Conservation (phyloP, 2,113 vertebrate species). For the Peucedramus taeniatus region DNA sequence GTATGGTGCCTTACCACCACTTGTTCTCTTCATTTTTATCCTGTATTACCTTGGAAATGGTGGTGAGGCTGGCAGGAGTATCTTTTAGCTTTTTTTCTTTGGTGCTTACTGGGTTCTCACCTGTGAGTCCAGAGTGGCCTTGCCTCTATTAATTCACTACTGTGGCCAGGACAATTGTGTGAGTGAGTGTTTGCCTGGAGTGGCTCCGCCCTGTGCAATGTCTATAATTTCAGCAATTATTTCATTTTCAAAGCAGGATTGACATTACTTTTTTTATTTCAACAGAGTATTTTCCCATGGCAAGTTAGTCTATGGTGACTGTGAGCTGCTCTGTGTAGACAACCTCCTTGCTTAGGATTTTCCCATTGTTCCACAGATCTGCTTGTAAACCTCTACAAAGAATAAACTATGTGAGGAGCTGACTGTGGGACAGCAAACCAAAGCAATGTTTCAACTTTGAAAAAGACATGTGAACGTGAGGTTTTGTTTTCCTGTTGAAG, state of each 20-base stretch:
- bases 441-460: neutral
- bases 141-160: neutral
- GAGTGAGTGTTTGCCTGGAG: neutral
- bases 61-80: neutral
- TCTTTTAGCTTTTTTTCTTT: neutral
- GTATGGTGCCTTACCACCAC: neutral
- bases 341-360: neutral
- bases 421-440: neutral
- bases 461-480: neutral
- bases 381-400: neutral
- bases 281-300: neutral
- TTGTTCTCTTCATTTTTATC: neutral
- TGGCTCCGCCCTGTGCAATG: neutral
- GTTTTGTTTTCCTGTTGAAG: neutral
- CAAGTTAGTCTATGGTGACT: neutral
- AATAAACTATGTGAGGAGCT: neutral
- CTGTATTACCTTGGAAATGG: neutral
- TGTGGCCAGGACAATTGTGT: neutral
- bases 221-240: slow-evolving; percentile 18
- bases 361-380: neutral
- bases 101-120: neutral
- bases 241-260: neutral
- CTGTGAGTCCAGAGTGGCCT: neutral
- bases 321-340: neutral
- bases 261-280: neutral